Evolutionary conservation across 2,113 vertebrate species (phyloP), one percentile per base, ranked within the genome.

Genomic region (Leptobrachium leishanense): DNA sequence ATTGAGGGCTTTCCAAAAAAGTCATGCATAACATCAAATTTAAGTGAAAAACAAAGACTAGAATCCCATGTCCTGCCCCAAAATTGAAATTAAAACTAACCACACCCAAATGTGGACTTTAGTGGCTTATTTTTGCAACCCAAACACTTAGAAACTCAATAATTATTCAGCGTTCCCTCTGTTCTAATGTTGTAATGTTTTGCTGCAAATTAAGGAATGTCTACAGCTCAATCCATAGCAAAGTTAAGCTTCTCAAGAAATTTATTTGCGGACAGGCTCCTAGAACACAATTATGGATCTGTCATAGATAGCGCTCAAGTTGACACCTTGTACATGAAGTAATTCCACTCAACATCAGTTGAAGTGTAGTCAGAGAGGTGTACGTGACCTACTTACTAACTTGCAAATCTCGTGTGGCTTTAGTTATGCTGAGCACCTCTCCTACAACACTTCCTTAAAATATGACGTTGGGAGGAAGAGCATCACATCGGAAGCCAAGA

Each of bases 341-440:
- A 13, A 59, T 59, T 59, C 55, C 55, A 59, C 55, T 15, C 55
- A 59, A 59, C 55, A 11, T 59, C 55, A 59, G 55, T 13, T 59
- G 55, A 59, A 59, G 55, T 59, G 55, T 59, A 59, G 55, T 59
- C 55, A 59, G 55, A 59, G 55, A 59, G 55, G 55, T 59, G 55
- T 59, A 15, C 55, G 13, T 59, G 55, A 11, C 10, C 6, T 59
- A 59, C 13, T 59, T 59, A 59, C 55, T 59, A 59, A 59, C 55
- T 10, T 15, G 55, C 55, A 59, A 59, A 59, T 59, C 55, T 59
- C 55, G 2, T 59, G 55, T 59, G 55, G 55, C 55, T 59, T 59
- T 59, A 59, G 55, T 59, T 59, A 59, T 15, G 55, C 55, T 59
- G 55, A 59, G 55, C 55, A 59, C 55, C 55, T 59, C 55, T 59